These are phyloP conservation scores for Solenodon paradoxus DNA, from an alignment of 2,113 vertebrate genomes.

Conservation along the genomic window DNA sequence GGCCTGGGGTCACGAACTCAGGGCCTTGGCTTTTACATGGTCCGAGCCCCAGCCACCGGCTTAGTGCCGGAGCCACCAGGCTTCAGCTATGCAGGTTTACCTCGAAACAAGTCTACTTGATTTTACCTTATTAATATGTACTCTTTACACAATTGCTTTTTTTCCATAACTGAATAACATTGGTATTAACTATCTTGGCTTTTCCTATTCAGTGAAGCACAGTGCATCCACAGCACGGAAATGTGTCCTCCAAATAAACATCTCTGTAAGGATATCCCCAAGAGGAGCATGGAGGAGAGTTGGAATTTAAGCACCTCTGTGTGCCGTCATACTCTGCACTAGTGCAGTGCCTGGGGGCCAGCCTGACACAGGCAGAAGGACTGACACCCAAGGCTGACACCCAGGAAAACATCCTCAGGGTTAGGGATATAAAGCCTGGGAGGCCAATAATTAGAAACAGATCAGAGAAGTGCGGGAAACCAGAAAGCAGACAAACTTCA, in stretches of 20 bases:
- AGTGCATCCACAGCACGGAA: not conserved
- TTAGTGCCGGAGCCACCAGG: too few species aligned
- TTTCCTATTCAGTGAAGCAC: slow-evolving; percentile 14
- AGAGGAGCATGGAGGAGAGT: not conserved
- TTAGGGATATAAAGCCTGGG: not conserved
- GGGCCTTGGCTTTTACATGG: too few species aligned
- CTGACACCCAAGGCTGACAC: not conserved
- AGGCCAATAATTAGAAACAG: slow-evolving; percentile 26
- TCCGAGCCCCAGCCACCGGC: too few species aligned
- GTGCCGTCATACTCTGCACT: not conserved
- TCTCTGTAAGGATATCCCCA: not conserved
- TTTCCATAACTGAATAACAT: not conserved
- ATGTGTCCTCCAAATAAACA: not conserved
- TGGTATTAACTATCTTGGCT: not conserved
- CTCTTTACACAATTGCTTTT: not conserved
- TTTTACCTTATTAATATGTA: not conserved
- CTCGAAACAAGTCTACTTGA: not conserved
- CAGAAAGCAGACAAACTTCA: not conserved
- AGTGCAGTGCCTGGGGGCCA: not conserved
- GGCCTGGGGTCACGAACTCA: too few species aligned
- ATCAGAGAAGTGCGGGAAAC: not conserved
- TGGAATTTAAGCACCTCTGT: not conserved
- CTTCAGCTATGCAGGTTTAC: not conserved
- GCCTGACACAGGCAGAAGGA: too few species aligned
- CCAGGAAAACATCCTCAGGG: not conserved